Evolutionary conservation across 2,113 vertebrate species (phyloP).

Genomic region (Rhea pennata): DNA sequence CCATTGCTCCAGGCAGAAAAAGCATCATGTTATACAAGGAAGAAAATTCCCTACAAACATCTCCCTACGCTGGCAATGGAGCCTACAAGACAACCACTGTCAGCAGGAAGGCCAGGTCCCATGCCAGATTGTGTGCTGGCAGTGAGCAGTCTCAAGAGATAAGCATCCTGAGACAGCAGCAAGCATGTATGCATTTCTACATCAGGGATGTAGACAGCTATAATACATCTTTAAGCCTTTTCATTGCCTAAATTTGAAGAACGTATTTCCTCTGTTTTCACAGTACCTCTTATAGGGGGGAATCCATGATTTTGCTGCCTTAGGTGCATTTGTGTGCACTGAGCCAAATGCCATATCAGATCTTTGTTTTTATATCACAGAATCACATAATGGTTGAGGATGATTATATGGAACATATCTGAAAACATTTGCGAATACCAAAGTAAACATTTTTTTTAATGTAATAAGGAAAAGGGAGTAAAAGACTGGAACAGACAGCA

Average conservation of each 20-base stretch:
- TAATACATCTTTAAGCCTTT: background rate
- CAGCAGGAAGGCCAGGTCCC: rapidly evolving
- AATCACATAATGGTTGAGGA: background rate
- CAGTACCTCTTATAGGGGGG: background rate
- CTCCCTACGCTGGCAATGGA: background rate
- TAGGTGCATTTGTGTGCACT: background rate
- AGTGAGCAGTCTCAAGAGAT: background rate
- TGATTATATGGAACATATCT: background rate
- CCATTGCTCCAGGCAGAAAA: background rate
- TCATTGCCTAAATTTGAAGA: constrained; percentile 3
- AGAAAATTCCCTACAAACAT: background rate
- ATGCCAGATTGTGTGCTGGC: background rate
- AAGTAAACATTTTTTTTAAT: background rate
- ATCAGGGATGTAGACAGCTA: background rate
- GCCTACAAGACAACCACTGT: background rate
- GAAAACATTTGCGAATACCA: background rate
- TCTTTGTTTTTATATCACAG: background rate
- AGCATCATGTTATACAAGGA: background rate
- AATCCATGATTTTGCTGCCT: background rate
- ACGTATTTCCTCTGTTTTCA: background rate
- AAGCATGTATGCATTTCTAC: background rate
- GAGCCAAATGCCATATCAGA: background rate
- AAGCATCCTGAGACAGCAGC: background rate
- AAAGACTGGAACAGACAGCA: background rate
- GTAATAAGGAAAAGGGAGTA: background rate